phyloP scores from a whole-genome alignment of 2,113 vertebrate species.

The Perognathus longimembris region DNA sequence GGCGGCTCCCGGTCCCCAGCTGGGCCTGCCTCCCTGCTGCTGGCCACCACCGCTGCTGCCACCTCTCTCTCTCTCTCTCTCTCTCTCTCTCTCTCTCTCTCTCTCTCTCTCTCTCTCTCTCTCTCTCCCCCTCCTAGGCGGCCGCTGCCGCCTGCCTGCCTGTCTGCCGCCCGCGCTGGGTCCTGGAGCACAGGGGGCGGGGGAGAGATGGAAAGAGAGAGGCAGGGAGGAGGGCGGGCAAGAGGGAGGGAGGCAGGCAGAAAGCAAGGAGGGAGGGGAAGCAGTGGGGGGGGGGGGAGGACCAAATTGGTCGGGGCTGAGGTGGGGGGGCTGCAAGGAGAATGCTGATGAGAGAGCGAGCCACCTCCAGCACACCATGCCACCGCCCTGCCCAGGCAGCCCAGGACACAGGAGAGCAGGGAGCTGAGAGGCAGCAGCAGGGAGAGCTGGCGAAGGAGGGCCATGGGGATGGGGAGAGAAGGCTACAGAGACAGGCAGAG shows the following conservation, averaged over 20 bases:
- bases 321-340: slow-evolving; percentile 67
- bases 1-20: slow-evolving; percentile 44
- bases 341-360: slow-evolving; percentile 81
- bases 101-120: slow-evolving; percentile 31
- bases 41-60: slow-evolving; percentile 21
- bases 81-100: slow-evolving; percentile 4
- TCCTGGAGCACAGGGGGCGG: slow-evolving; percentile 64
- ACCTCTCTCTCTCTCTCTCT: slow-evolving; percentile 1
- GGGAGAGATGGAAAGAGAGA: background rate
- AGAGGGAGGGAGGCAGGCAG: slow-evolving; percentile 15
- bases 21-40: slow-evolving; percentile 65
- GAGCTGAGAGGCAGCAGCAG: slow-evolving; percentile 21
- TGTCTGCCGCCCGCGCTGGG: slow-evolving; percentile 74
- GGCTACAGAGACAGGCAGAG: slow-evolving; percentile 42
- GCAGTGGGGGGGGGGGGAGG: slow-evolving; percentile 37
- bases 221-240: background rate
- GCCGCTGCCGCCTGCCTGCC: slow-evolving; percentile 53
- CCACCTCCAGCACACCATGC: slow-evolving; percentile 71
- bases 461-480: background rate
- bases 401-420: slow-evolving; percentile 21
- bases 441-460: slow-evolving; percentile 39
- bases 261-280: slow-evolving; percentile 57
- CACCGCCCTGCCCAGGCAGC: slow-evolving; percentile 72
- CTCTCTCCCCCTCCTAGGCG: background rate
- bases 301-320: slow-evolving; percentile 69